Percentiles rank a stretch among this genome's conserved stretches.
Conservation (phyloP, 2,113 vertebrate genomes). For the Archilochus colubris region DNA sequence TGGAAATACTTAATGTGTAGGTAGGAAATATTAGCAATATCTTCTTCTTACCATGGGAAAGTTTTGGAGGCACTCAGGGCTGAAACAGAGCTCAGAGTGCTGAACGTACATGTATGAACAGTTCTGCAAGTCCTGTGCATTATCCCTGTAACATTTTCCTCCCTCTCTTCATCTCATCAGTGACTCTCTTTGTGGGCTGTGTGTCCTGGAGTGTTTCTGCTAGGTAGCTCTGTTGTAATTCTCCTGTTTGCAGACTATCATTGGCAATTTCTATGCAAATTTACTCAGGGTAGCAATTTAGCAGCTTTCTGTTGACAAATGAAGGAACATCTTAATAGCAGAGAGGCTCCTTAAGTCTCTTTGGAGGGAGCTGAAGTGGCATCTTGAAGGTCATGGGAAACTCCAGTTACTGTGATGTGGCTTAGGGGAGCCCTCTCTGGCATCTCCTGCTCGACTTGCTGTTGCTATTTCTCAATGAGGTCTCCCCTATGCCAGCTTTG, state of each 20-base stretch:
- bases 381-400: slow-evolving; percentile 42
- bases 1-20: neutral
- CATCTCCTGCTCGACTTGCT: neutral
- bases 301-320: slow-evolving; percentile 72
- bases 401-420: neutral
- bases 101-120: neutral
- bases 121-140: neutral
- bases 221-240: slow-evolving; percentile 43
- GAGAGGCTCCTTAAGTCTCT: slow-evolving; percentile 41
- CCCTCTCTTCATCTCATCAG: neutral
- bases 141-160: neutral
- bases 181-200: neutral
- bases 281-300: slow-evolving; percentile 72
- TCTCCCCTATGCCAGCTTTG: neutral
- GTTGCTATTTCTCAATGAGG: neutral
- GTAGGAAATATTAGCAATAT: neutral
- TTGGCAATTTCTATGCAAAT: slow-evolving; percentile 76
- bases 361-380: slow-evolving; percentile 8
- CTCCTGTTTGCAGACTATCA: slow-evolving; percentile 61
- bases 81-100: neutral
- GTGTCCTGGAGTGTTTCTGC: neutral
- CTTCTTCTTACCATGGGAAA: neutral
- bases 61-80: neutral
- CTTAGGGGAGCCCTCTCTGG: neutral
- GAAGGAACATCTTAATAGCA: slow-evolving; percentile 62